Conservation (phyloP, 2,113 vertebrate species). For the Panthera uncia region DNA sequence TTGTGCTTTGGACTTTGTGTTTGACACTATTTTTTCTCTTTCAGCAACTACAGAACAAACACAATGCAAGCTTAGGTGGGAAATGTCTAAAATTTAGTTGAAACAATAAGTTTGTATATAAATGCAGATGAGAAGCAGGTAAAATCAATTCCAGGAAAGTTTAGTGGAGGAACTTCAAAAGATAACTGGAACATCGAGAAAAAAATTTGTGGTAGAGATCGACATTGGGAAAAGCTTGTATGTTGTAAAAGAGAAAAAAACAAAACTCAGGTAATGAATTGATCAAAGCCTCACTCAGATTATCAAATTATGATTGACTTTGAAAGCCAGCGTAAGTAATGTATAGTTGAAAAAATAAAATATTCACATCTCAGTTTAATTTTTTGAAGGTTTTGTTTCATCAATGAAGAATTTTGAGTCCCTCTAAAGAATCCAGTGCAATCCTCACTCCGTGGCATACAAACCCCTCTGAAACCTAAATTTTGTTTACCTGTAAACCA, state of each 20-base stretch:
- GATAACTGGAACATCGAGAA: not conserved
- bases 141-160: not conserved
- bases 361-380: not conserved
- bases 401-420: not conserved
- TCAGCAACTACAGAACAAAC: not conserved
- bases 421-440: not conserved
- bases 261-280: not conserved
- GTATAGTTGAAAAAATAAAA: not conserved
- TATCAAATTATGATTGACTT: not conserved
- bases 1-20: not conserved
- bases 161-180: not conserved
- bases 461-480: not conserved
- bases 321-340: not conserved
- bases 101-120: not conserved
- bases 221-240: not conserved
- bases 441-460: not conserved
- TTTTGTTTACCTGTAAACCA: not conserved
- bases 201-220: not conserved
- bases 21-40: not conserved
- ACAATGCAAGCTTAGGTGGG: not conserved
- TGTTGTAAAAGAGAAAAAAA: not conserved
- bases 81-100: not conserved
- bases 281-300: not conserved
- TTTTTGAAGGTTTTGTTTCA: not conserved
- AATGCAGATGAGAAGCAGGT: not conserved